Conservation (phyloP, 2,888 invertebrate species). For the Drosophila mettleri region DNA sequence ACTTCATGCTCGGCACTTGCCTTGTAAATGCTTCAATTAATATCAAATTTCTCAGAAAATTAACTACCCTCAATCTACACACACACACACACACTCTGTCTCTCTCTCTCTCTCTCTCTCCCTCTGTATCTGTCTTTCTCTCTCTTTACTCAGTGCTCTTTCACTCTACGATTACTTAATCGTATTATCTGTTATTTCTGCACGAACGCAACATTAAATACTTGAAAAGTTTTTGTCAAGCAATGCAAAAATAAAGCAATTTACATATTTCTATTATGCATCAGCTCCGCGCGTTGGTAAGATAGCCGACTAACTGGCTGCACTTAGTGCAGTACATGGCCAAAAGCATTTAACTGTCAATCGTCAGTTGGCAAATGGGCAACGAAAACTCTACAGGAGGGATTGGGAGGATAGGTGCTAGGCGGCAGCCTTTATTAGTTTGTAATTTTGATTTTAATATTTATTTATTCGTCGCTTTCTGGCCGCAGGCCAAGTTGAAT, state of each 20-base stretch:
- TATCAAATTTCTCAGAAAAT: slow-evolving; percentile 9
- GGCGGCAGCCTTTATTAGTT: slow-evolving; percentile 61
- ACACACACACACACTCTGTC: not conserved
- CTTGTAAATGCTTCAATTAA: slow-evolving; percentile 8
- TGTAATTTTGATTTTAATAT: slow-evolving; percentile 71
- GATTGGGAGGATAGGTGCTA: not conserved
- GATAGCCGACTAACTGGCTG: slow-evolving; percentile 2
- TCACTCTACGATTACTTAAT: slow-evolving; percentile 7
- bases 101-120: not conserved
- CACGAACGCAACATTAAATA: slow-evolving; percentile 12
- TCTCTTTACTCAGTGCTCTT: not conserved
- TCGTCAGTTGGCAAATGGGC: slow-evolving; percentile 22
- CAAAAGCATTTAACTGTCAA: slow-evolving; percentile 37
- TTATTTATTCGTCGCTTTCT: slow-evolving; percentile 62
- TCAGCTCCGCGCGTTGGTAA: not conserved
- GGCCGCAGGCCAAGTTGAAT: slow-evolving; percentile 70
- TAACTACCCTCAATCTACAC: not conserved
- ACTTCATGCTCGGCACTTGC: not conserved
- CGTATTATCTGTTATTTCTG: slow-evolving; percentile 15
- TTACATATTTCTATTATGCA: slow-evolving; percentile 35
- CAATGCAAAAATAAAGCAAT: slow-evolving; percentile 25
- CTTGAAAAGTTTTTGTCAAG: slow-evolving; percentile 11
- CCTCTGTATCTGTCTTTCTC: no score
- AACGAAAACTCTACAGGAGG: not conserved
- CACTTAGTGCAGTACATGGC: slow-evolving; percentile 27